Evolutionary conservation across 2,113 vertebrate genomes (phyloP).

Genomic region (Mobula birostris): DNA sequence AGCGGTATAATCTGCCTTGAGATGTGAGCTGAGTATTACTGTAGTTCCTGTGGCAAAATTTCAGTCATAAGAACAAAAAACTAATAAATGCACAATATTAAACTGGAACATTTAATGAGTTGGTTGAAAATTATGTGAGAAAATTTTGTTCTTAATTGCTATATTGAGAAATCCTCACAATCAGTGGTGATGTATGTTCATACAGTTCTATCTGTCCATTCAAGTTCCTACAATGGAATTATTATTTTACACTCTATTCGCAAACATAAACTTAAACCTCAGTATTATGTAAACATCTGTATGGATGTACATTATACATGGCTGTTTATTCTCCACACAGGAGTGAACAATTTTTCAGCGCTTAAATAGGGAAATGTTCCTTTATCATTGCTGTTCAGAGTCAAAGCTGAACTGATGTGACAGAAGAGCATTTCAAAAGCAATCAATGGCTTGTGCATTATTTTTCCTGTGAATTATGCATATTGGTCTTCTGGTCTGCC

Average conservation of each 20-base stretch:
- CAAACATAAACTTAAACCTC: background rate
- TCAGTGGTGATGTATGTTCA: background rate
- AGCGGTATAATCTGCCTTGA: background rate
- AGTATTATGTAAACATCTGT: background rate
- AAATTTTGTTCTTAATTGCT: slow-evolving; percentile 5
- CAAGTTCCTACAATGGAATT: background rate
- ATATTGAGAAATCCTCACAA: background rate
- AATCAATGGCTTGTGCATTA: background rate
- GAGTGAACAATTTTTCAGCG: background rate
- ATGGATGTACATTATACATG: background rate
- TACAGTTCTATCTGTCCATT: background rate
- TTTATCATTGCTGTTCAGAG: background rate
- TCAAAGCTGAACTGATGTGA: background rate
- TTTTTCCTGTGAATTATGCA: background rate
- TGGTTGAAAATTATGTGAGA: background rate
- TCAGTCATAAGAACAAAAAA: background rate
- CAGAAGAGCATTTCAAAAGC: background rate
- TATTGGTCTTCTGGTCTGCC: background rate
- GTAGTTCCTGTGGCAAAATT: background rate
- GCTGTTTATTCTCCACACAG: too few relatives aligned
- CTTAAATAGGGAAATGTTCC: background rate
- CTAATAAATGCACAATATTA: background rate
- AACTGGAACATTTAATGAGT: background rate
- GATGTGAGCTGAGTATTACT: background rate
- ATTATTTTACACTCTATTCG: background rate